Percentiles rank a stretch among this genome's conserved stretches.
These are phyloP conservation scores for Nephrocerus scutellatus DNA, from an alignment of 2,888 invertebrate species.

Conservation along the genomic window DNA sequence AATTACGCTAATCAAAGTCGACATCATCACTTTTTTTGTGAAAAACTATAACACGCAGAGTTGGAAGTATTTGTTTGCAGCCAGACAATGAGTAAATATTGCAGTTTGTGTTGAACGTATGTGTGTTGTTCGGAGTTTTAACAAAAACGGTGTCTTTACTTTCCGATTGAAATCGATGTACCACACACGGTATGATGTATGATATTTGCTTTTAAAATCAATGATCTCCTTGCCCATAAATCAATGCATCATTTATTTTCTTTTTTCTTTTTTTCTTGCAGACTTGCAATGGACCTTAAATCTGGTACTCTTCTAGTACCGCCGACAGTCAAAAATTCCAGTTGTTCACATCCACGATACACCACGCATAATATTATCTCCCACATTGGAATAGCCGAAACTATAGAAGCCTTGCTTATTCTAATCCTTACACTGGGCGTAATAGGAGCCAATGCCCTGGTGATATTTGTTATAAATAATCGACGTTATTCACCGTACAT, in stretches of 20 bases:
- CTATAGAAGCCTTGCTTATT: slow-evolving; percentile 69
- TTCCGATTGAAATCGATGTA: too few relatives aligned
- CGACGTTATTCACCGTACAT: slow-evolving; percentile 77
- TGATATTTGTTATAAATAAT: slow-evolving; percentile 78
- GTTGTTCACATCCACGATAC: slow-evolving; percentile 66
- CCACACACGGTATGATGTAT: too few relatives aligned
- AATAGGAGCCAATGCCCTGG: slow-evolving; percentile 69
- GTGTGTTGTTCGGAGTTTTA: too few relatives aligned
- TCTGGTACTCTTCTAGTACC: slow-evolving; percentile 64
- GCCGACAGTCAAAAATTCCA: slow-evolving; percentile 74
- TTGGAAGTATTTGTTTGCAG: too few relatives aligned
- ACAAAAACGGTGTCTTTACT: too few relatives aligned
- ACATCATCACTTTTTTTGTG: too few relatives aligned
- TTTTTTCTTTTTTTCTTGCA: slow-evolving; percentile 21
- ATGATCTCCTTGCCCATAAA: too few relatives aligned
- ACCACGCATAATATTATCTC: slow-evolving; percentile 58
- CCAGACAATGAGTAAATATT: too few relatives aligned
- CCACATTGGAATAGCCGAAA: slow-evolving; percentile 62
- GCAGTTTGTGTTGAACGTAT: too few relatives aligned
- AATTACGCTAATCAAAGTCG: too few relatives aligned
- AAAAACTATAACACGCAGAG: too few relatives aligned
- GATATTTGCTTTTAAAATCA: too few relatives aligned
- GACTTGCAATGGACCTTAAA: slow-evolving; percentile 49
- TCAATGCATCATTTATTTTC: neutral
- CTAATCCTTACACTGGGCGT: slow-evolving; percentile 70